These are phyloP conservation scores for Shargacucullia verbasci DNA, from an alignment of 2,888 invertebrate genomes.

Conservation along the genomic window DNA sequence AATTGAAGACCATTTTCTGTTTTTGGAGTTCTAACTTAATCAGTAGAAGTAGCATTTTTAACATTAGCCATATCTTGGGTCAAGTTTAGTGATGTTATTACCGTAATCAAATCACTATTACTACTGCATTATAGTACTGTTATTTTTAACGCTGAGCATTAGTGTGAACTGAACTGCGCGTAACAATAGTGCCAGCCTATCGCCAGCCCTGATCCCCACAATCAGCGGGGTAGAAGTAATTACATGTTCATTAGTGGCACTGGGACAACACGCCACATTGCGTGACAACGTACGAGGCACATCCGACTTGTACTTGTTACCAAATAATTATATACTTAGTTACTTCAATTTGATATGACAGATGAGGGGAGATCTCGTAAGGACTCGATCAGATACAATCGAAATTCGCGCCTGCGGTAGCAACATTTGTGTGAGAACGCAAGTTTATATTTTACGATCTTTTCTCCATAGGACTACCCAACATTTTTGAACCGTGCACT, in stretches of 20 bases:
- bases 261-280: conserved; percentile 79
- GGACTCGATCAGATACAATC: too few relatives aligned
- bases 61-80: not conserved
- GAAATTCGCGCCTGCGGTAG: too few relatives aligned
- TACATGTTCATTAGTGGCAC: conserved; percentile 82
- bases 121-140: too few relatives aligned
- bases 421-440: too few relatives aligned
- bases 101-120: not conserved
- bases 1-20: conserved; percentile 7
- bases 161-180: not conserved
- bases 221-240: conserved; percentile 77
- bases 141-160: too few relatives aligned
- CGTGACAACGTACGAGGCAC: conserved; percentile 70
- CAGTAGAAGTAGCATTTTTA: not conserved
- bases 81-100: not conserved
- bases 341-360: conserved; percentile 63
- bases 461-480: too few relatives aligned
- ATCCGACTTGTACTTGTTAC: conserved; percentile 68
- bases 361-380: conserved; percentile 39
- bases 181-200: conserved; percentile 16
- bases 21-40: not conserved
- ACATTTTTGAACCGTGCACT: too few relatives aligned
- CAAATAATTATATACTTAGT: conserved; percentile 70
- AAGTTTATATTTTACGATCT: too few relatives aligned
- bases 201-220: conserved; percentile 66